A percentile compares a stretch with the other conserved stretches of the same genome.
phyloP scores from a whole-genome alignment of 1,140 invertebrate species.

The Drosophila insularis region DNA sequence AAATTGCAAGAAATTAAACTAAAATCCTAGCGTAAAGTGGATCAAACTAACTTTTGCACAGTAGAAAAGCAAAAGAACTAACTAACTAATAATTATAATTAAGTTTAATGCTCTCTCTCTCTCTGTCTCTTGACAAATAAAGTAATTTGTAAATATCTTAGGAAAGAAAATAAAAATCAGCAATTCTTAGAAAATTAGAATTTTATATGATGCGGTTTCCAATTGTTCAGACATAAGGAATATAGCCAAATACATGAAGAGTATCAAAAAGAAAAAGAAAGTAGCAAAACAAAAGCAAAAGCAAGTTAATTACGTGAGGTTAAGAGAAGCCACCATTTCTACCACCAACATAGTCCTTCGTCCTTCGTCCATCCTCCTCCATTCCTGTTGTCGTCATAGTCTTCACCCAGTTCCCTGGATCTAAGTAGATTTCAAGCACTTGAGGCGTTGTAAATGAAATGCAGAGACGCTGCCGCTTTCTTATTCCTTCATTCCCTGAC shows the following conservation, averaged over 20 bases:
- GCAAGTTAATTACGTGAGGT: constrained; percentile 73
- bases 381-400: not conserved
- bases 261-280: constrained; percentile 17
- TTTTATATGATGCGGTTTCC: not conserved
- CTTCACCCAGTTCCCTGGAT: constrained; percentile 18
- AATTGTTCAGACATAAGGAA: too few relatives aligned
- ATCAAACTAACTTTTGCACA: constrained; percentile 50
- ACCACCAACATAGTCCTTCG: not conserved
- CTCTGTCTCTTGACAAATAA: not conserved
- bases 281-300: constrained; percentile 28
- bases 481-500: not conserved
- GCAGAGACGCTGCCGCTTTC: constrained; percentile 33
- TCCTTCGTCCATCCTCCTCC: too few relatives aligned
- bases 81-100: constrained; percentile 29
- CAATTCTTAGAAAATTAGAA: not conserved
- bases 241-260: not conserved
- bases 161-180: not conserved
- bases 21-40: constrained; percentile 75
- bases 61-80: constrained; percentile 35
- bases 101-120: not conserved
- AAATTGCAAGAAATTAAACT: constrained; percentile 77
- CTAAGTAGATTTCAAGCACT: constrained; percentile 74
- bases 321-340: constrained; percentile 31
- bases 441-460: constrained; percentile 75
- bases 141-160: not conserved